Conservation (phyloP, 2,113 vertebrate genomes). For the Callocephalon fimbriatum region DNA sequence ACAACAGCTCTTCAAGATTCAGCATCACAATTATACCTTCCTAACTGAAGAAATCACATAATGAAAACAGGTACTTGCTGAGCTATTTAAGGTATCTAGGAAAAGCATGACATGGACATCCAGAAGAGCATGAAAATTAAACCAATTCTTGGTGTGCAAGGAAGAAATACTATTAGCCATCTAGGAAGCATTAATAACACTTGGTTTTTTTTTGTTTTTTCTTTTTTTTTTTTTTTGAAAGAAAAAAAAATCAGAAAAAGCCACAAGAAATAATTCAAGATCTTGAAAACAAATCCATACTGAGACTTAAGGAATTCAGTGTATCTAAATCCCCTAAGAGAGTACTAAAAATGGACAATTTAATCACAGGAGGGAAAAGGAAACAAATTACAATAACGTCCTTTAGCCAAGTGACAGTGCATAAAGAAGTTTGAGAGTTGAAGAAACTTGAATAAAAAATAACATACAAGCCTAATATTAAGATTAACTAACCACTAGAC, state of each 20-base stretch:
- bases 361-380: not conserved
- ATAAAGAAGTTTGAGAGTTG: not conserved
- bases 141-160: not conserved
- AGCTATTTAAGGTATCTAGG: not conserved
- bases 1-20: not conserved
- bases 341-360: not conserved
- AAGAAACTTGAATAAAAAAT: not conserved
- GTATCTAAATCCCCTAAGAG: not conserved
- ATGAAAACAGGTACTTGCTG: not conserved
- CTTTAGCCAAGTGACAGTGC: not conserved
- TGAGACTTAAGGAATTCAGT: not conserved
- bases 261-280: not conserved
- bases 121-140: not conserved
- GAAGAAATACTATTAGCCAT: not conserved
- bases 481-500: not conserved
- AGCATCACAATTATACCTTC: not conserved
- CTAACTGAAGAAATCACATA: not conserved
- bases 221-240: not conserved
- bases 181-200: not conserved
- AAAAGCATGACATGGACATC: not conserved
- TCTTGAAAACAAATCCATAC: not conserved
- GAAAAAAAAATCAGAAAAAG: not conserved
- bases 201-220: not conserved
- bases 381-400: not conserved
- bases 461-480: not conserved